These are phyloP conservation scores for Battus philenor DNA, from an alignment of 1,140 invertebrate species.

Conservation along the genomic window DNA sequence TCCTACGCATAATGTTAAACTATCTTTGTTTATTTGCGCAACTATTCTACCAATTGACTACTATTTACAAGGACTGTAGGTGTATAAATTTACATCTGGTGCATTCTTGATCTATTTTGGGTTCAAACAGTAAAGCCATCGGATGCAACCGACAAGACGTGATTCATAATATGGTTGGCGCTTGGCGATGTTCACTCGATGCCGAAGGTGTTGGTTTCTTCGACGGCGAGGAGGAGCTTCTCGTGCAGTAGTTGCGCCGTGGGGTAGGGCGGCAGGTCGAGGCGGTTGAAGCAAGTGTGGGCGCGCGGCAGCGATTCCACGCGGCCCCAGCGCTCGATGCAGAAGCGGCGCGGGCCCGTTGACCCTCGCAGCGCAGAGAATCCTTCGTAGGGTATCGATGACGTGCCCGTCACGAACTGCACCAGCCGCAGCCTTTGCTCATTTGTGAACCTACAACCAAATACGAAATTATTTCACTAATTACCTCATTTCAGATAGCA, in stretches of 20 bases:
- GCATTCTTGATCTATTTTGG: constrained; percentile 1
- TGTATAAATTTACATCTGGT: constrained; percentile 1
- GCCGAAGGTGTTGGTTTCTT: constrained; percentile 98
- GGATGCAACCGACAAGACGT: too few species aligned
- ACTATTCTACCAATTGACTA: constrained; percentile 45
- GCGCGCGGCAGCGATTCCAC: constrained; percentile 95
- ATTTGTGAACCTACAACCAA: constrained; percentile 86
- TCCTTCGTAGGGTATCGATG: constrained; percentile 97
- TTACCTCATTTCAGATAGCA: too few species aligned
- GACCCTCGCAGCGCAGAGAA: constrained; percentile 96
- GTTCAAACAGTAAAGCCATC: too few species aligned
- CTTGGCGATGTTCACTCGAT: constrained; percentile 84
- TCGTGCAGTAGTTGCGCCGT: constrained; percentile 95
- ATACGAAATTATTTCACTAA: constrained; percentile 1
- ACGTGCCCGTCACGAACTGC: constrained; percentile 98
- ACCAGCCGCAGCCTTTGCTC: constrained; percentile 93
- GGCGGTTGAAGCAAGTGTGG: constrained; percentile 98
- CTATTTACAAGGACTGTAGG: constrained; percentile 45
- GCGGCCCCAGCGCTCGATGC: constrained; percentile 98
- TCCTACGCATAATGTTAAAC: constrained; percentile 27
- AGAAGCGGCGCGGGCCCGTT: constrained; percentile 96
- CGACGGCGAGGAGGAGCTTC: constrained; percentile 95
- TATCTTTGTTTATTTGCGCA: constrained; percentile 44
- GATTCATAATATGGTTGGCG: neutral
- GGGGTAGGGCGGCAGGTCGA: constrained; percentile 97